Evolutionary conservation across 1,140 invertebrate genomes (phyloP), one percentile per base, ranked within the genome.

Genomic region (Megalopta genalis): DNA sequence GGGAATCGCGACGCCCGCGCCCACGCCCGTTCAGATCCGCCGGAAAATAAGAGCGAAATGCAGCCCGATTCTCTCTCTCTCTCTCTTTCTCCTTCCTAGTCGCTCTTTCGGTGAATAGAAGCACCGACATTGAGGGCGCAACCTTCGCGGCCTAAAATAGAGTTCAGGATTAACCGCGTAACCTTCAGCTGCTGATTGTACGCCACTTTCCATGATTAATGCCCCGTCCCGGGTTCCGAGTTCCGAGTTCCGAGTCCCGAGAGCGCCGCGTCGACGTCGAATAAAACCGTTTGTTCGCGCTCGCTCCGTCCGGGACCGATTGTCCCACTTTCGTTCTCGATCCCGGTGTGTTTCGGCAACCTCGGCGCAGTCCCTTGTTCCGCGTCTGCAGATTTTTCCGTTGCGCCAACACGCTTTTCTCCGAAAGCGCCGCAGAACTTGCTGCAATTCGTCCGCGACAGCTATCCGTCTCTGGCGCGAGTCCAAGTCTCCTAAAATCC

Each of bases 181-280:
- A 74, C 72, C 72, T 74, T 65, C 72, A 49, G 64, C 23, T 39
- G 23, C n/a, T 18, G 57, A 62, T 72, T 18, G 57, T 32, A n/a
- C 68, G 32, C 52, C 67, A 59, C 63, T 75, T 57, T 75, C 32
- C 72, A 57, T 75, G 72, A 74, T 74, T 74, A 74, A 74, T 65
- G 32, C 62, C 72, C 23, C 37, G 52, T 25, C 54, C 68, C 52
- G 49, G 10, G 8, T 32, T 4, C 32, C 32, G 32, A 32, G 32
- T 32, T 4, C 32, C 32, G 32, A 32, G 32, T 32, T 32, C 32
- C 32, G 32, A 32, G 32, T 32, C 32, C 32, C 32, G 32, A 32
- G 32, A 32, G 32, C 32, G 32, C 32, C 16, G 62, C 16, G 27
- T 7, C 62, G 16, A 16, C 32, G 37, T 39, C 49, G 49, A 59